These are phyloP conservation scores for Recurvirostra avosetta DNA, from an alignment of 2,113 vertebrate genomes.

Conservation along the genomic window DNA sequence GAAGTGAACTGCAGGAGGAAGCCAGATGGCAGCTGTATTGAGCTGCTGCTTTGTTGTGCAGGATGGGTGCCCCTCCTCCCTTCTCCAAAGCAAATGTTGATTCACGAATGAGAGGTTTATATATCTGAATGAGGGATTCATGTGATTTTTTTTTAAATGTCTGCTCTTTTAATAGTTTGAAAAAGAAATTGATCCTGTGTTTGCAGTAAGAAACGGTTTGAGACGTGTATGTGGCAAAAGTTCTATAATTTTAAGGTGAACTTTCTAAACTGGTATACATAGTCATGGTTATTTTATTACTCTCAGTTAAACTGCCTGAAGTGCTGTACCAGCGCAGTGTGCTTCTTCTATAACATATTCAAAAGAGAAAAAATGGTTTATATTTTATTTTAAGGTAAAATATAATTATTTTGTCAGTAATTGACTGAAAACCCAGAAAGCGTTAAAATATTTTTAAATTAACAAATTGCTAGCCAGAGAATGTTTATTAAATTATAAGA, in stretches of 20 bases:
- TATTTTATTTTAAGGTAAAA: not conserved
- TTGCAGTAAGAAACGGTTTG: slow-evolving; percentile 18
- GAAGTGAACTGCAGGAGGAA: slow-evolving; percentile 61
- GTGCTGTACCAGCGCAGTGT: not conserved
- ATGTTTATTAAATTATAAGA: not conserved
- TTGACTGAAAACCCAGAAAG: not conserved
- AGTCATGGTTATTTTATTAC: slow-evolving; percentile 1
- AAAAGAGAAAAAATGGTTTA: not conserved
- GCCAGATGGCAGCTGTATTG: slow-evolving; percentile 66
- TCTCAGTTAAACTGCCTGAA: not conserved
- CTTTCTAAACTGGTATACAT: not conserved
- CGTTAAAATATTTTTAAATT: not conserved
- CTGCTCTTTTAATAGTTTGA: slow-evolving; percentile 6
- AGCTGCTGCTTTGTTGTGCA: slow-evolving; percentile 64
- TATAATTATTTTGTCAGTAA: not conserved
- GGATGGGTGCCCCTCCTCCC: slow-evolving; percentile 60
- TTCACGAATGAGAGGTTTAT: slow-evolving; percentile 36
- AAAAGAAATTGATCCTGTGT: not conserved
- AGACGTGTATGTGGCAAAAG: not conserved
- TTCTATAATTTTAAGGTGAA: slow-evolving; percentile 24
- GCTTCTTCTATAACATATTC: not conserved
- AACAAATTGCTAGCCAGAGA: not conserved
- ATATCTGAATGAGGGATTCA: not conserved
- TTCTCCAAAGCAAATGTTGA: slow-evolving; percentile 53
- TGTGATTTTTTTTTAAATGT: not conserved